Evolutionary conservation across 2,888 invertebrate species (phyloP), one percentile per base, ranked within the genome.

Genomic region (Eurytoma adleriae): DNA sequence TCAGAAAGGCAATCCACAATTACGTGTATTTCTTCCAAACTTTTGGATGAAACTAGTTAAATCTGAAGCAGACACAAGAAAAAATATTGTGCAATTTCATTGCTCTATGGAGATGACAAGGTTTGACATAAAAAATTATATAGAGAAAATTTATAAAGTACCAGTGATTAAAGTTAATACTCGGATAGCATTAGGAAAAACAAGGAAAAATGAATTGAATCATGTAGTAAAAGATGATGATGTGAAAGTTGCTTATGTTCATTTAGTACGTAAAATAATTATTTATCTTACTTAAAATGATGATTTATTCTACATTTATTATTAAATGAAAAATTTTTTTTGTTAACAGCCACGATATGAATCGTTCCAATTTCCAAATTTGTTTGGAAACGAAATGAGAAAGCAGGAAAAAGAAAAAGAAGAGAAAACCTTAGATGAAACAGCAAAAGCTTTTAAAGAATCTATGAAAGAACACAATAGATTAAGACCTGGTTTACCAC

Each of bases 1-100:
- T 91, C 96, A 96, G 91, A 94, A 93, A 89, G 99, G 99, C 16
- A 96, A 97, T 90, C 99, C 99, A n/a, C 99, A 99, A 89, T 91
- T 97, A 52, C 92, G 99, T 79, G 93, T 99, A 13, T 98, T 97
- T 91, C 91, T 99, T 52, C 99, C 99, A 0, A 97, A 99, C 90
- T 99, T 99, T 91, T 99, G 98, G 97, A 94, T 99, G 95, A 99
- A 98, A 92, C 87, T 99, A 20, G 93, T 99, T 0, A 93, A 94
- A 75, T 95, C 97, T 0, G 87, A 89, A 3, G 90, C 20, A 92
- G 92, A 52, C 84, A 96, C 96, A 3, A 96, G 96, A 3, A 92
- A 94, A 67, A 97, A 99, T 92, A 91, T 95, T 59, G 96, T 98
- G 0, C 94, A 95, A 73, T 99, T 99, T 91, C 93, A 96, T 70